Evolutionary conservation across 2,888 invertebrate genomes (phyloP).

Genomic region (Toxonevra muliebris): DNA sequence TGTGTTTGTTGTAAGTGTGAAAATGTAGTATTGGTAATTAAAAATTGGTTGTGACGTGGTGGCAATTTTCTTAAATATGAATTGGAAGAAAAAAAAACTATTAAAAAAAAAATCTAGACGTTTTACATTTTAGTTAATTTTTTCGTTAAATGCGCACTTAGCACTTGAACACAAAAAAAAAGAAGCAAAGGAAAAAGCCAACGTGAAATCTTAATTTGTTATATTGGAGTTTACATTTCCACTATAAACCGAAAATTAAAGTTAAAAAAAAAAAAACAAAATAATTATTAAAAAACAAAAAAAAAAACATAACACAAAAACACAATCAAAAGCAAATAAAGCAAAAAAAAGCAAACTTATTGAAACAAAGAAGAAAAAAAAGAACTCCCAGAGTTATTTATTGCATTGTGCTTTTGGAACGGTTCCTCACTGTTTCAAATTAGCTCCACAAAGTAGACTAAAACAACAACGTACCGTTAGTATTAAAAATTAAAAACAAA

Average conservation of each 20-base stretch:
- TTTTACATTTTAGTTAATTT: neutral
- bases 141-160: neutral
- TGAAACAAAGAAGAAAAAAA: constrained; percentile 33
- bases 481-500: constrained; percentile 18
- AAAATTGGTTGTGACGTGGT: too few relatives aligned
- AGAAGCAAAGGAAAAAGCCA: too few relatives aligned
- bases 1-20: too few relatives aligned
- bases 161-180: neutral
- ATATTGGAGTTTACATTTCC: constrained; percentile 28
- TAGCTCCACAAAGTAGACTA: constrained; percentile 10
- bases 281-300: constrained; percentile 8
- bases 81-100: neutral
- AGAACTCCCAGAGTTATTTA: constrained; percentile 8
- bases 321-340: too few relatives aligned
- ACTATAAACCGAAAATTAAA: constrained; percentile 18
- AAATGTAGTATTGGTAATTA: too few relatives aligned
- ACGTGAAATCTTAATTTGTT: too few relatives aligned
- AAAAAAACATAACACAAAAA: constrained; percentile 23
- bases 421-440: too few relatives aligned
- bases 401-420: too few relatives aligned
- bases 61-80: neutral
- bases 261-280: constrained; percentile 19
- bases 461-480: constrained; percentile 38
- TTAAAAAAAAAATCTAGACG: neutral
- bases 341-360: neutral